A percentile compares a stretch with the other conserved stretches of the same genome.
Evolutionary conservation across 2,888 invertebrate species (phyloP).

Genomic region (Pammene aurita): DNA sequence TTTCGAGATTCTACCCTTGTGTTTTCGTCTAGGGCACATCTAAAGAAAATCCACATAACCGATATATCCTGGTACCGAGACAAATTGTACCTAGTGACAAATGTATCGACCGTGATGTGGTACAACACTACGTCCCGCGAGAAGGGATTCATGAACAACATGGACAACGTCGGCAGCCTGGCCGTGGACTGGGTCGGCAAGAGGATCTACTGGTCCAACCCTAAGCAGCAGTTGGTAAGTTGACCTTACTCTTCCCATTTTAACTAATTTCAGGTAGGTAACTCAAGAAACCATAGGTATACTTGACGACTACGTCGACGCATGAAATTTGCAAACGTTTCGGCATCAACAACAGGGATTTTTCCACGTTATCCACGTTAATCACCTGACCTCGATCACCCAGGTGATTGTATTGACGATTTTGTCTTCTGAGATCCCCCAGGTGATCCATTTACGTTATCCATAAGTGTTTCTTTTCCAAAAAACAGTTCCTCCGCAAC

Average conservation of each 20-base stretch:
- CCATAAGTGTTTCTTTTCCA: too few relatives aligned
- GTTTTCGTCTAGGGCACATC: constrained; percentile 59
- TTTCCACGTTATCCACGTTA: too few relatives aligned
- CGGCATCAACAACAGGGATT: too few relatives aligned
- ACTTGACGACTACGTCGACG: too few relatives aligned
- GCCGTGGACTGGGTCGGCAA: constrained; percentile 96
- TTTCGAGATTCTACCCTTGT: neutral
- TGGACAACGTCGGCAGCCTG: constrained; percentile 89
- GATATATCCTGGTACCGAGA: constrained; percentile 92
- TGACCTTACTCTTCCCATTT: neutral
- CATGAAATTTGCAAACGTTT: too few relatives aligned
- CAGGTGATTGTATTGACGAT: too few relatives aligned
- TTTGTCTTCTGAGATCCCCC: too few relatives aligned
- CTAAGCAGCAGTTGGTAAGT: constrained; percentile 91
- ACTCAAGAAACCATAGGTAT: too few relatives aligned
- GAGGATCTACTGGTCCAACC: constrained; percentile 95
- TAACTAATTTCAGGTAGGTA: too few relatives aligned
- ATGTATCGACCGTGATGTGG: constrained; percentile 87
- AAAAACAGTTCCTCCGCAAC: too few relatives aligned
- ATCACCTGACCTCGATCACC: too few relatives aligned
- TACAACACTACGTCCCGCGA: constrained; percentile 86
- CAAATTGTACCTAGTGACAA: constrained; percentile 88
- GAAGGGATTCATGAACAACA: constrained; percentile 83
- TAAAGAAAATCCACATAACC: constrained; percentile 85
- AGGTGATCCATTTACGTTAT: too few relatives aligned